Evolutionary conservation across 2,113 vertebrate genomes (phyloP).

Genomic region (Phaethon lepturus): DNA sequence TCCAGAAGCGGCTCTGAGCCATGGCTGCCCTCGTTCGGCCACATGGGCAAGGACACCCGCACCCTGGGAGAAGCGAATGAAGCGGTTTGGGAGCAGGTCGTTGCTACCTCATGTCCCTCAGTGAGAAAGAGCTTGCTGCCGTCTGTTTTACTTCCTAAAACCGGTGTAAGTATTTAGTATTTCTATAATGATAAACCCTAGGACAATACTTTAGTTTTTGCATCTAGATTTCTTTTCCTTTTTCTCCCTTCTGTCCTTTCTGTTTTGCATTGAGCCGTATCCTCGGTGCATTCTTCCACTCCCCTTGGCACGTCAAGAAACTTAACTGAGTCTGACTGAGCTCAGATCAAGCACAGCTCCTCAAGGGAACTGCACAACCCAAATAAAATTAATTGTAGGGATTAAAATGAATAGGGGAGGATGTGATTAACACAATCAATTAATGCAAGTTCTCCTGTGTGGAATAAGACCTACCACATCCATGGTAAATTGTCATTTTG

Average conservation of each 20-base stretch:
- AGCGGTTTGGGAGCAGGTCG: not conserved
- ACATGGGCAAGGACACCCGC: fast-evolving
- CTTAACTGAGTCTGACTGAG: not conserved
- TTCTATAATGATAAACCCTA: not conserved
- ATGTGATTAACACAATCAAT: slow-evolving; percentile 60
- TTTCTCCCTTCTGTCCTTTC: not conserved
- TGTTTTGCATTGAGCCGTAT: not conserved
- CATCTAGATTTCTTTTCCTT: not conserved
- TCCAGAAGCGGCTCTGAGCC: not conserved
- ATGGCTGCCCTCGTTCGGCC: fast-evolving
- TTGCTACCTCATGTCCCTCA: not conserved
- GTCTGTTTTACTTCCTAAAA: not conserved
- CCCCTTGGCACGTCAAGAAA: not conserved
- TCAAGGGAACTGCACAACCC: not conserved
- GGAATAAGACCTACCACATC: not conserved
- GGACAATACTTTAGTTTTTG: not conserved
- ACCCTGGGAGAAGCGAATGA: not conserved
- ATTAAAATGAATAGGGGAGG: slow-evolving; percentile 41
- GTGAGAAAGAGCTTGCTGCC: not conserved
- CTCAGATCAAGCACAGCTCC: slow-evolving; percentile 6
- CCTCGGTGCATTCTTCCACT: not conserved
- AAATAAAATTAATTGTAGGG: slow-evolving; percentile 60
- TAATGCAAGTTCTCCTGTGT: slow-evolving; percentile 2
- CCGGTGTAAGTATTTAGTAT: not conserved
- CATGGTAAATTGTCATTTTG: not conserved